These are phyloP conservation scores for Menidia menidia DNA, from an alignment of 2,797 vertebrate species.

Conservation along the genomic window DNA sequence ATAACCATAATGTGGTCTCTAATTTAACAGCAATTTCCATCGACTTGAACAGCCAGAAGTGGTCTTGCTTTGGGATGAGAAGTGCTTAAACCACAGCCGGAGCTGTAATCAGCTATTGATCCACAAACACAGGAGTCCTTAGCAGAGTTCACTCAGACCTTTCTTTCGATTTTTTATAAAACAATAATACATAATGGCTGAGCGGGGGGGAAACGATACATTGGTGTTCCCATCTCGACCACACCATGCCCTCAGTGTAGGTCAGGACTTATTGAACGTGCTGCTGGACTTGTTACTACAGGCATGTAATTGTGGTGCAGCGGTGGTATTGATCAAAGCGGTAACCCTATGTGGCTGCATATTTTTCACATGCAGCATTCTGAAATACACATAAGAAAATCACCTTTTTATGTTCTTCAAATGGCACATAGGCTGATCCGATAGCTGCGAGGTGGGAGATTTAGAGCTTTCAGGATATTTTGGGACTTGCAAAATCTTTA, in stretches of 20 bases:
- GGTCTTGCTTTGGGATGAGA: slow-evolving; percentile 30
- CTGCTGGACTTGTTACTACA: slow-evolving; percentile 45
- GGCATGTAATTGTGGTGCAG: slow-evolving; percentile 32
- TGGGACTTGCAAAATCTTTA: background rate
- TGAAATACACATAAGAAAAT: slow-evolving; percentile 16
- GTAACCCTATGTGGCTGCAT: slow-evolving; percentile 5
- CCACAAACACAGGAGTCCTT: slow-evolving; percentile 27
- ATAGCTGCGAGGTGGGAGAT: slow-evolving; percentile 3
- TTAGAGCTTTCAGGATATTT: background rate
- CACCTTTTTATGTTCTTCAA: background rate
- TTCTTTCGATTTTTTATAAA: slow-evolving; percentile 68
- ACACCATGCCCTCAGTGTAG: slow-evolving; percentile 47
- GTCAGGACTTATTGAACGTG: slow-evolving; percentile 65
- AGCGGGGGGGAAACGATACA: slow-evolving; percentile 60
- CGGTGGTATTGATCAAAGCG: slow-evolving; percentile 55
- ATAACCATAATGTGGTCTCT: slow-evolving; percentile 17
- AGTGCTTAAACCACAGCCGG: slow-evolving; percentile 54
- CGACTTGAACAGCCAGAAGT: slow-evolving; percentile 31
- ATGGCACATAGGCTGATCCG: slow-evolving; percentile 10
- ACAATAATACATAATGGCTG: slow-evolving; percentile 57
- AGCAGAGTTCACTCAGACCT: slow-evolving; percentile 23
- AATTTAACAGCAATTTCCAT: slow-evolving; percentile 30
- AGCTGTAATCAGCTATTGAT: slow-evolving; percentile 69
- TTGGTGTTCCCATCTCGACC: slow-evolving; percentile 41
- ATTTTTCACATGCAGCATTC: slow-evolving; percentile 26